Evolutionary conservation across 2,888 invertebrate species (phyloP).

Genomic region (Entomobrya multifasciata): DNA sequence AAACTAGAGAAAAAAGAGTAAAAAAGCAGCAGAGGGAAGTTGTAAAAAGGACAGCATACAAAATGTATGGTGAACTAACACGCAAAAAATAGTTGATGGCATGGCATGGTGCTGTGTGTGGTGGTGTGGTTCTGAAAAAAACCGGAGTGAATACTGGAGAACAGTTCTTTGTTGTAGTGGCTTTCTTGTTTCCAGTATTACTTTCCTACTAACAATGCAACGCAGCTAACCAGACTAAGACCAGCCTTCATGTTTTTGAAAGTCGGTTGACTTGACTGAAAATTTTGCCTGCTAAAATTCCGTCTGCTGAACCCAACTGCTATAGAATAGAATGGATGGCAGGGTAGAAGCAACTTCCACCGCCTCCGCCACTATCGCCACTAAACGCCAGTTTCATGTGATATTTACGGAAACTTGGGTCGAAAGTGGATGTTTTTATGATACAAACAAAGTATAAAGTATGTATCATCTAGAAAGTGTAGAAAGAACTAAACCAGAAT

Average conservation of each 20-base stretch:
- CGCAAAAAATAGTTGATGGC: constrained; percentile 28
- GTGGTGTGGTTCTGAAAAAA: neutral
- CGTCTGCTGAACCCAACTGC: neutral
- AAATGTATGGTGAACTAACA: constrained; percentile 37
- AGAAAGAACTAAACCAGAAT: constrained; percentile 7
- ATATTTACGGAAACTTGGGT: constrained; percentile 56
- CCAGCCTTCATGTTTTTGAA: constrained; percentile 1
- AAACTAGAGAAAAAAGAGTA: neutral
- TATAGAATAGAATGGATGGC: neutral
- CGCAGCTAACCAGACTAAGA: neutral
- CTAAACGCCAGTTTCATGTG: constrained; percentile 32
- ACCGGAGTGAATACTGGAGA: neutral
- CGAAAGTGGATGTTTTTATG: constrained; percentile 44
- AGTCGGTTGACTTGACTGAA: constrained; percentile 1
- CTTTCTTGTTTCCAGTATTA: neutral
- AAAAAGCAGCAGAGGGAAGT: neutral
- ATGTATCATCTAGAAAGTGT: neutral
- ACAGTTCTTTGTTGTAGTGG: neutral
- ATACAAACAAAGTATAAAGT: constrained; percentile 29
- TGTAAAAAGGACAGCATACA: constrained; percentile 21
- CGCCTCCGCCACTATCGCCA: neutral
- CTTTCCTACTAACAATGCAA: neutral
- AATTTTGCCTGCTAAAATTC: neutral
- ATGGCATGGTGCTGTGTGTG: neutral
- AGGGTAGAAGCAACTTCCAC: neutral